Evolutionary conservation across 2,797 vertebrate genomes (phyloP), one percentile per base, ranked within the genome.

Genomic region (Catamblyrhynchus diadema): DNA sequence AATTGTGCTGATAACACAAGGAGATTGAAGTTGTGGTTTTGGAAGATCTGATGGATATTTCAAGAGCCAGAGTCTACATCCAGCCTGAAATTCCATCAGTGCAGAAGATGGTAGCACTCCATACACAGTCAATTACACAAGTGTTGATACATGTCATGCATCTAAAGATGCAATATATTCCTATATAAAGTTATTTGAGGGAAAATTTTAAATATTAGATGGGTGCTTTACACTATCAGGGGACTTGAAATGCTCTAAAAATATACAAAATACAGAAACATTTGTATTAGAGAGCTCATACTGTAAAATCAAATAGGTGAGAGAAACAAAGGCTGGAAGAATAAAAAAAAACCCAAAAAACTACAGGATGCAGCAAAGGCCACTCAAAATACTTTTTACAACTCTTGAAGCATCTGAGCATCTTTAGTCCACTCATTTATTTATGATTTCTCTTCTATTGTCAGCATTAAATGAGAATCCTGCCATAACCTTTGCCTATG

Each of bases 41-140:
- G 33, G 62, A 37, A 71, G 22, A 12, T 61, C 69, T 37, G 54
- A 61, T 3, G 33, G n/a, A 16, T 17, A 42, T 81, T 75, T 79
- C 35, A 44, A n/a, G 60, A 39, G 21, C 4, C 47, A 62, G 37
- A 44, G 5, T 6, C 18, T 7, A 7, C 24, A 65, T 10, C 6
- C 35, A 69, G 20, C 21, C 64, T 35, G 22, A 73, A 92, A 81
- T 56, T 47, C 35, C 47, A 59, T 12, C 67, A 41, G 20, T 33
- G 32, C 35, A 22, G 14, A 4, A 35, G 35, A 8, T 17, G 37
- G 33, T 0, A 50, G 30, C 19, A 14, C 14, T 32, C 23, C 50
- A n/a, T 1, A 10, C 9, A 11, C 1, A 1, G 25, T 1, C 7
- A 42, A 1, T 45, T 21, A 45, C 20, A 54, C 7, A 54, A 65